Conservation (phyloP, 2,888 invertebrate genomes). For the Clistopyga incitator region DNA sequence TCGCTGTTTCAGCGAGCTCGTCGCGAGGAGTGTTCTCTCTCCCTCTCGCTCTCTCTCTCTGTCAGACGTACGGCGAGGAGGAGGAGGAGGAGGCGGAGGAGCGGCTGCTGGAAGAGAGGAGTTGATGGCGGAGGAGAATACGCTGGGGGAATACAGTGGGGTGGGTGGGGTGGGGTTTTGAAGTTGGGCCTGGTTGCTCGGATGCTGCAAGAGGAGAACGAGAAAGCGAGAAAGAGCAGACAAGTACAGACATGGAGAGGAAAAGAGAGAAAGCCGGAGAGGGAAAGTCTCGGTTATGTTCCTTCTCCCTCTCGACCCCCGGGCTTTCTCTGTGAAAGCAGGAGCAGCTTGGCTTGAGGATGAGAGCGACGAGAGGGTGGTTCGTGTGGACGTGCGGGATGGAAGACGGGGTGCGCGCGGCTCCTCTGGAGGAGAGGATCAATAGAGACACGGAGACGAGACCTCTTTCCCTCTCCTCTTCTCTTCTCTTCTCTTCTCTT, state of each 20-base stretch:
- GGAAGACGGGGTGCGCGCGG: slow-evolving; percentile 83
- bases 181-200: slow-evolving; percentile 58
- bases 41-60: too few species aligned
- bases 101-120: slow-evolving; percentile 46
- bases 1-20: slow-evolving; percentile 30
- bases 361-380: slow-evolving; percentile 74
- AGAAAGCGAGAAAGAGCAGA: slow-evolving; percentile 55
- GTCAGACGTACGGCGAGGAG: slow-evolving; percentile 5
- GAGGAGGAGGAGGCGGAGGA: not conserved
- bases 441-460: slow-evolving; percentile 84
- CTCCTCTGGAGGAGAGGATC: slow-evolving; percentile 83
- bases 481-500: slow-evolving; percentile 65
- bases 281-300: slow-evolving; percentile 63
- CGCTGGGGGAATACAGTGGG: too few species aligned
- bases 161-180: slow-evolving; percentile 58
- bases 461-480: slow-evolving; percentile 80
- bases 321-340: slow-evolving; percentile 58
- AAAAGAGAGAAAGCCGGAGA: slow-evolving; percentile 57
- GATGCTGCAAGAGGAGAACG: slow-evolving; percentile 59
- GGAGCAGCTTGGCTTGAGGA: slow-evolving; percentile 76
- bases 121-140: slow-evolving; percentile 65
- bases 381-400: slow-evolving; percentile 74
- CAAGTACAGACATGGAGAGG: slow-evolving; percentile 61
- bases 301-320: slow-evolving; percentile 62
- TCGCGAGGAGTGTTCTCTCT: too few species aligned